Percentiles rank a stretch among this genome's conserved stretches.
These are phyloP conservation scores for Nyctalus aviator DNA, from an alignment of 2,797 vertebrate species.

Conservation along the genomic window DNA sequence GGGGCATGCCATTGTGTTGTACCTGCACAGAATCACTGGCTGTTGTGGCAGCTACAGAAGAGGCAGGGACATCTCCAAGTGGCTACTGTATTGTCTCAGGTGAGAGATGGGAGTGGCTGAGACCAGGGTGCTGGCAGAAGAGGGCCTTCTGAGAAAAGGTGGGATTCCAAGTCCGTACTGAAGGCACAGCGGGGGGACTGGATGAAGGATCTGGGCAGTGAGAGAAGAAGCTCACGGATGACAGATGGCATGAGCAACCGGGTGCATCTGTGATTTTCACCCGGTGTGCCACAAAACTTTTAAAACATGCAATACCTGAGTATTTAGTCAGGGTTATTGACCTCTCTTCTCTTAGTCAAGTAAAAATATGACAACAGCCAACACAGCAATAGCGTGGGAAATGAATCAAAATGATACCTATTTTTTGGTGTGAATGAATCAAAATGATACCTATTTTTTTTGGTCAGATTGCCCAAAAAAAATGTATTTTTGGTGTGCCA, in stretches of 20 bases:
- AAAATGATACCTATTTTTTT: background rate
- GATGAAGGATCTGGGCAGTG: background rate
- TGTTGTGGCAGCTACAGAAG: background rate
- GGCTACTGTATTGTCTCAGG: background rate
- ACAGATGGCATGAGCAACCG: background rate
- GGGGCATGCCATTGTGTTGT: background rate
- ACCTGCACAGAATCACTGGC: background rate
- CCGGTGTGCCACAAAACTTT: background rate
- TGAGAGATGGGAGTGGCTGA: background rate
- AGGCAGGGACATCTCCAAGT: background rate
- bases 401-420: background rate
- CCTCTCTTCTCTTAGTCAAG: background rate
- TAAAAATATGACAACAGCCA: background rate
- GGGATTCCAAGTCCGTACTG: background rate
- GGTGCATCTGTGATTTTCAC: background rate
- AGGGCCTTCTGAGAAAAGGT: background rate
- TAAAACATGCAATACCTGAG: background rate
- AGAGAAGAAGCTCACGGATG: background rate
- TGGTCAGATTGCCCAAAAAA: background rate
- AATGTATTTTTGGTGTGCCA: background rate
- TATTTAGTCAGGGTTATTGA: background rate
- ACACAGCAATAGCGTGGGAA: too few species aligned
- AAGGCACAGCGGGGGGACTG: background rate
- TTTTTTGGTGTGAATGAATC: background rate
- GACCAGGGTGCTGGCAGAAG: background rate